Evolutionary conservation across 1,140 invertebrate species (phyloP).

Genomic region (Bombus superbus): DNA sequence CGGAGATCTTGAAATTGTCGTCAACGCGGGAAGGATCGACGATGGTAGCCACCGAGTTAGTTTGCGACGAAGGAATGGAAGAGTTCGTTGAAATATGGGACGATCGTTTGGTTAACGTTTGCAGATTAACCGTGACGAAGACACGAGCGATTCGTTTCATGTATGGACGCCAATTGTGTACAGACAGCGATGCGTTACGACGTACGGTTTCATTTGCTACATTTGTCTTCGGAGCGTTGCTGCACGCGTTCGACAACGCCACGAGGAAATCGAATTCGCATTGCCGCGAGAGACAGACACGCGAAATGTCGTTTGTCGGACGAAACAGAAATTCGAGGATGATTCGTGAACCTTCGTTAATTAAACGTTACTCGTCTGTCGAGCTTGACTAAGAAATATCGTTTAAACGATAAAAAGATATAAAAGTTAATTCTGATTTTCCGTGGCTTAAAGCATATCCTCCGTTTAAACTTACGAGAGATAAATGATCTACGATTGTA

Average conservation of each 20-base stretch:
- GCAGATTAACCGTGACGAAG: not conserved
- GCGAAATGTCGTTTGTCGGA: not conserved
- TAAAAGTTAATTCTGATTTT: not conserved
- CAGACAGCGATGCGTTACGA: not conserved
- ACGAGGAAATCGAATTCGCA: not conserved
- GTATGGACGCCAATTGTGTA: conserved; percentile 5
- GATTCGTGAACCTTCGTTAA: not conserved
- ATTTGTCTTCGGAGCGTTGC: not conserved
- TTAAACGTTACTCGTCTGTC: not conserved
- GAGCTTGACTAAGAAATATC: not conserved
- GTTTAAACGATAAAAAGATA: not conserved
- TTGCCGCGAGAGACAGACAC: not conserved
- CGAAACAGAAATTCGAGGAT: not conserved
- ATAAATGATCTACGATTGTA: not conserved
- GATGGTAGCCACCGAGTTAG: not conserved
- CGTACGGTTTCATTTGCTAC: not conserved
- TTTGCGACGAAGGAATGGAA: not conserved
- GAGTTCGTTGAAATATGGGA: not conserved
- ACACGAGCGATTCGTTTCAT: not conserved
- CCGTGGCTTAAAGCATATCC: not conserved
- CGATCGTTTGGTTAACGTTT: not conserved
- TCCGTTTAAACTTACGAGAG: not conserved
- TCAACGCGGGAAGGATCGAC: too few species aligned
- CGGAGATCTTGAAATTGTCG: too few species aligned
- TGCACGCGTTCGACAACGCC: not conserved